A percentile compares a stretch with the other conserved stretches of the same genome.
Conservation (phyloP, 1,140 invertebrate species). For the Zaprionus gabonicus region DNA sequence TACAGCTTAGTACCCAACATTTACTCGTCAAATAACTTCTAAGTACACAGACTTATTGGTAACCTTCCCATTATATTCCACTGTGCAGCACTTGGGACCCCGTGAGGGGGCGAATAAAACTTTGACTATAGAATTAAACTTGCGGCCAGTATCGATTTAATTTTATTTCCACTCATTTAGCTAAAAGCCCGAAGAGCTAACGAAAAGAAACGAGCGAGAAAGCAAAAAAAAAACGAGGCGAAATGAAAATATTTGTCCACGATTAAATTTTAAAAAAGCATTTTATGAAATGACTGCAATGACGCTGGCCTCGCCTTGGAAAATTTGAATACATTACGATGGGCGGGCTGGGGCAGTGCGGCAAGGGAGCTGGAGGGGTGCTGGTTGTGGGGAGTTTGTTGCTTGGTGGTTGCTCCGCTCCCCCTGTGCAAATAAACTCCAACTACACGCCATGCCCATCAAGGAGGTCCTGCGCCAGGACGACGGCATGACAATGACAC, state of each 20-base stretch:
- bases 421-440: constrained; percentile 64
- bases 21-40: neutral
- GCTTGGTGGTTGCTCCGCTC: constrained; percentile 33
- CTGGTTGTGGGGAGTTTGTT: neutral
- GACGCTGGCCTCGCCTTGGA: constrained; percentile 80
- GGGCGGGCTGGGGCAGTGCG: neutral
- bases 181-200: constrained; percentile 65
- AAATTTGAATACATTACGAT: constrained; percentile 82
- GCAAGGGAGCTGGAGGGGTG: too few relatives aligned
- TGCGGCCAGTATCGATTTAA: constrained; percentile 80
- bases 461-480: constrained; percentile 37
- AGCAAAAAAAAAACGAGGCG: constrained; percentile 31
- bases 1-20: neutral
- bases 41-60: neutral
- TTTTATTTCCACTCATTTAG: constrained; percentile 84
- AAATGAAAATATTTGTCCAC: constrained; percentile 83
- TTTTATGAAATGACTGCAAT: constrained; percentile 82
- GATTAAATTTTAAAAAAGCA: constrained; percentile 81
- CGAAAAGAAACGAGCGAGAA: constrained; percentile 33
- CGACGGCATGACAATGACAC: constrained; percentile 82
- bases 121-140: constrained; percentile 68
- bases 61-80: constrained; percentile 2
- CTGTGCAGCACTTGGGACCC: constrained; percentile 41
- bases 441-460: constrained; percentile 26
- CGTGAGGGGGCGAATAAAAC: constrained; percentile 47